phyloP scores from a whole-genome alignment of 2,113 vertebrate species.

The Ophthalmolycus amberensis region DNA sequence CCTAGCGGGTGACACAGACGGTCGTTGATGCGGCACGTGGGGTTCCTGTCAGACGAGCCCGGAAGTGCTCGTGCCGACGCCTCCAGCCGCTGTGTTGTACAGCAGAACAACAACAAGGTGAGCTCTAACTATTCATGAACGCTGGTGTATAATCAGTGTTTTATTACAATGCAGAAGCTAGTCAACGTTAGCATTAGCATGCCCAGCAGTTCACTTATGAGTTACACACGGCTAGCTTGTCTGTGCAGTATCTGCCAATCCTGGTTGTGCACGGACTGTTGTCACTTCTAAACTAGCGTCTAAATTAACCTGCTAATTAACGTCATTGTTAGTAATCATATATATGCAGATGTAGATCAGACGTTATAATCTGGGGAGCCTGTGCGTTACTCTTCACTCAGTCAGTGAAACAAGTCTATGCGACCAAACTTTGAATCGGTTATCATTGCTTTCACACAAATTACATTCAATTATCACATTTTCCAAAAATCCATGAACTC shows the following conservation, averaged over 20 bases:
- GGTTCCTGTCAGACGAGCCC: neutral
- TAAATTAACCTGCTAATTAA: neutral
- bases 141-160: neutral
- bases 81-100: neutral
- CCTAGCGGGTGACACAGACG: neutral
- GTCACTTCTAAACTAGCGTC: neutral
- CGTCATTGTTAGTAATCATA: neutral
- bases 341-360: neutral
- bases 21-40: neutral
- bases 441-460: neutral
- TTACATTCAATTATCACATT: neutral
- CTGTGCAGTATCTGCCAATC: neutral
- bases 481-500: no score
- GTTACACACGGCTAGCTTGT: neutral
- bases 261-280: neutral
- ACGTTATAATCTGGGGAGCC: neutral
- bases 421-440: neutral
- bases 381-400: neutral
- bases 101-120: neutral
- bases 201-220: neutral
- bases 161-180: neutral
- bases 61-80: neutral
- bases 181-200: slow-evolving; percentile 12
- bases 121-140: neutral
- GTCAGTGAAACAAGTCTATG: neutral